Conservation (phyloP, 2,797 vertebrate genomes). For the Carapus acus region DNA sequence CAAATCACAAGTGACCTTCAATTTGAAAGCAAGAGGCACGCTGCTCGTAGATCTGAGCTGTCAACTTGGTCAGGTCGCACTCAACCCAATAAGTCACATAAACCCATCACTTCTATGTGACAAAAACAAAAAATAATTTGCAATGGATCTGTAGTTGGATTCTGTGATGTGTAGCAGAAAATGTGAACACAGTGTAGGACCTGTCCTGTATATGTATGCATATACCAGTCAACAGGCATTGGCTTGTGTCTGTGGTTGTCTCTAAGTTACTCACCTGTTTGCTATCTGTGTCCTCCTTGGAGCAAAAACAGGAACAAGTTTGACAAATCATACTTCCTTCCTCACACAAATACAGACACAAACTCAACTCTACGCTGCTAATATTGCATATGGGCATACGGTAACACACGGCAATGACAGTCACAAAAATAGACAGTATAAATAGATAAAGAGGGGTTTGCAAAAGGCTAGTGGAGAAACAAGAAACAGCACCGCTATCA, state of each 20-base stretch:
- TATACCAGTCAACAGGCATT: neutral
- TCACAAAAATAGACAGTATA: too few species aligned
- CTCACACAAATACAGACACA: too few species aligned
- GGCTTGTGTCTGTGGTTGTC: neutral
- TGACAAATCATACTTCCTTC: neutral
- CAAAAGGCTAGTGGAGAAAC: neutral
- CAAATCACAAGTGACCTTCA: conserved; percentile 10
- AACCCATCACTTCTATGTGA: too few species aligned
- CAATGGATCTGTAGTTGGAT: too few species aligned
- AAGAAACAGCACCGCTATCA: neutral
- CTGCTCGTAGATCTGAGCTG: neutral
- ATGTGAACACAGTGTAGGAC: too few species aligned
- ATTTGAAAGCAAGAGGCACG: neutral
- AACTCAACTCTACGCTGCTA: too few species aligned
- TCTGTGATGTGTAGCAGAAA: too few species aligned
- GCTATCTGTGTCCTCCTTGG: conserved; percentile 54
- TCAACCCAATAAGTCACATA: too few species aligned
- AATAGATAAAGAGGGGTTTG: too few species aligned
- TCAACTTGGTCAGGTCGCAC: neutral
- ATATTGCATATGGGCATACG: too few species aligned
- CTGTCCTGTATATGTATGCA: neutral
- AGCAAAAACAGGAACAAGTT: conserved; percentile 22
- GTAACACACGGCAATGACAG: too few species aligned
- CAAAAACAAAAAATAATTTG: too few species aligned
- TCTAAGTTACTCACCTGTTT: conserved; percentile 61